Evolutionary conservation across 2,113 vertebrate species (phyloP).

Genomic region (Rhinogobius similis): DNA sequence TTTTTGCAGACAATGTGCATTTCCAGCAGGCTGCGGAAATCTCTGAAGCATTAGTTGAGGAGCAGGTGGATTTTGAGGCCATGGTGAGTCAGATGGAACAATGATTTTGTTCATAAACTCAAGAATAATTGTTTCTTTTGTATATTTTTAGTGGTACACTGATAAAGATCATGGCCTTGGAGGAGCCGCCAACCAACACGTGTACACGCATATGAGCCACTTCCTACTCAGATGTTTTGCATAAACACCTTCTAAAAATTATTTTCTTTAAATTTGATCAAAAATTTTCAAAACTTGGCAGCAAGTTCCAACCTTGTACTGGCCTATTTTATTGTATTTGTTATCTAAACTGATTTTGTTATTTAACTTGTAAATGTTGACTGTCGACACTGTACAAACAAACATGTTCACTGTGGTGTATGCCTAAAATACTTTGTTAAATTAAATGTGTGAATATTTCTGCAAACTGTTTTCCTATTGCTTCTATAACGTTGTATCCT

Average conservation of each 20-base stretch:
- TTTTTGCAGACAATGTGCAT: constrained; percentile 91
- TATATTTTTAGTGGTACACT: constrained; percentile 88
- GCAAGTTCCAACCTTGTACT: not conserved
- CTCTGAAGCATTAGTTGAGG: constrained; percentile 91
- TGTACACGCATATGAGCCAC: constrained; percentile 93
- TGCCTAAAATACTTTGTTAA: constrained; percentile 4
- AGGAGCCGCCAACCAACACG: constrained; percentile 85
- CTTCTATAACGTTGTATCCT: not conserved
- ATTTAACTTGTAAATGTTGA: not conserved
- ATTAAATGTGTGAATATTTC: not conserved
- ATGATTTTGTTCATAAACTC: not conserved
- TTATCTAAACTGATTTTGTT: not conserved
- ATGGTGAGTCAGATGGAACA: constrained; percentile 82
- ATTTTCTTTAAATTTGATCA: not conserved
- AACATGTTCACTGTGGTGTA: constrained; percentile 3
- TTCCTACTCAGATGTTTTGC: constrained; percentile 90
- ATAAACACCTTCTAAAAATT: constrained; percentile 30
- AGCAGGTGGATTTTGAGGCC: constrained; percentile 93
- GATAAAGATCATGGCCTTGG: constrained; percentile 90
- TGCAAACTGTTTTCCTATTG: constrained; percentile 35
- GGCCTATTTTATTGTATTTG: not conserved
- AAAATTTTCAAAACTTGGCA: not conserved
- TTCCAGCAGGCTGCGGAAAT: constrained; percentile 98
- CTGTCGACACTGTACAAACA: not conserved
- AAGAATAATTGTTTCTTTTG: not conserved